Evolutionary conservation across 2,888 invertebrate genomes (phyloP), one percentile per base, ranked within the genome.

Genomic region (Coelopa pilipes): DNA sequence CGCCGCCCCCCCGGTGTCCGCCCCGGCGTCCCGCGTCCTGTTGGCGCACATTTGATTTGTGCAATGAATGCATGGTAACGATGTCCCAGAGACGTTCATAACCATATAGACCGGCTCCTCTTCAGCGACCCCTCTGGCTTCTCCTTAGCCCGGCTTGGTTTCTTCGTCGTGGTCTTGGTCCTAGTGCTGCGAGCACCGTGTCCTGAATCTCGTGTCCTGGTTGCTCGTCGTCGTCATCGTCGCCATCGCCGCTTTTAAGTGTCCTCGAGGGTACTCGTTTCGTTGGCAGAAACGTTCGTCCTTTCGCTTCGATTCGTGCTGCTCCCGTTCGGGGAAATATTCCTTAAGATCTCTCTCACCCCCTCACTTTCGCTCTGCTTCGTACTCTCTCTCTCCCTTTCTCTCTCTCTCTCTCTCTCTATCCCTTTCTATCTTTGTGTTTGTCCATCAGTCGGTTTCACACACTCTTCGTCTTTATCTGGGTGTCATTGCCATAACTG

Each of bases 221-320:
- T 34, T 11, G 34, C 34, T 34, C 34, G 34, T 34, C 34, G 34
- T 34, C 34, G 1, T n/a, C n/a, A n/a, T 67, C 13, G 45, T 45
- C 34, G 55, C 57, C 57, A 46, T 17, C 69, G 21, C 60, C 77
- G 77, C 80, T 80, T 82, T 84, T 84, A 84, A 84, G 85, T 85
- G 84, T 84, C 83, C 84, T 85, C 85, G 75, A 81, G 85, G 84
- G 84, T 80, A 82, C 80, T 83, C 81, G 80, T 81, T 81, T 83
- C 80, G 81, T 82, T 84, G 80, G 76, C 81, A 82, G 82, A 83
- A 82, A 59, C 15, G 24, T 59, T 69, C 49, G 50, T 50, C 24
- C 53, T 50, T 49, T 45, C 49, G 66, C 45, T 19, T 65, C 19
- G 65, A 46, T 46, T 15, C 17, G 45, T n/a, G 11, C 13, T 65